A percentile compares a stretch with the other conserved stretches of the same genome.
Evolutionary conservation across 2,797 vertebrate genomes (phyloP).

Genomic region (Kryptolebias ocellatus): DNA sequence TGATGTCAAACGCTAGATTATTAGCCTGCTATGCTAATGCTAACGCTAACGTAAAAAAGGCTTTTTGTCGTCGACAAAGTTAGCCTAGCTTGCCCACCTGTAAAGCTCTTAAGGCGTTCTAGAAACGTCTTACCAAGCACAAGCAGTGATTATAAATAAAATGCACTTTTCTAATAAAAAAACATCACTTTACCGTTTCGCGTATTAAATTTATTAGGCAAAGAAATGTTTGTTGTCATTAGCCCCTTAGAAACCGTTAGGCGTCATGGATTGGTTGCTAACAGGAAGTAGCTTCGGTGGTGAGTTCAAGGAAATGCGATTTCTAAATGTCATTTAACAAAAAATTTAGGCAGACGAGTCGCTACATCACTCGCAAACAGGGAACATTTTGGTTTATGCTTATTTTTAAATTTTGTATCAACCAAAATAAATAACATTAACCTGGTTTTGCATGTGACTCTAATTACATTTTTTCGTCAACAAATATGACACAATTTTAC

Average conservation of each 20-base stretch:
- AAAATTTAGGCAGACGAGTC: background rate
- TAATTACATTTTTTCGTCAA: no score
- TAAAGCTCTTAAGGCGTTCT: background rate
- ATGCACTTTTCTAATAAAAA: no score
- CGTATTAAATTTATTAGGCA: background rate
- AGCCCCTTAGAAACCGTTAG: slow-evolving; percentile 66
- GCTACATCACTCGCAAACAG: no score
- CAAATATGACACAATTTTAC: no score
- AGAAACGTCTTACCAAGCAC: no score
- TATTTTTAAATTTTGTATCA: no score
- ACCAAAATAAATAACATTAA: no score
- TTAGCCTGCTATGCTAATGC: slow-evolving; percentile 45
- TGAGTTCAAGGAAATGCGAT: background rate
- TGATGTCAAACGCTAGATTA: slow-evolving; percentile 4
- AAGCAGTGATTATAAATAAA: no score
- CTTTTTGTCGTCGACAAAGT: slow-evolving; percentile 3
- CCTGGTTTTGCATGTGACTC: no score
- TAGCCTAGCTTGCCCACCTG: background rate
- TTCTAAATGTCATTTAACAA: background rate
- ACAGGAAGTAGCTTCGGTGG: slow-evolving; percentile 58
- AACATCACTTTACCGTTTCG: no score
- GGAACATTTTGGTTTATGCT: no score
- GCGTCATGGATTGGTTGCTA: slow-evolving; percentile 71
- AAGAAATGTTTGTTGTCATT: background rate
- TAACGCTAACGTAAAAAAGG: slow-evolving; percentile 9